phyloP scores from a whole-genome alignment of 2,113 vertebrate genomes.

The Acrocephalus kingi region DNA sequence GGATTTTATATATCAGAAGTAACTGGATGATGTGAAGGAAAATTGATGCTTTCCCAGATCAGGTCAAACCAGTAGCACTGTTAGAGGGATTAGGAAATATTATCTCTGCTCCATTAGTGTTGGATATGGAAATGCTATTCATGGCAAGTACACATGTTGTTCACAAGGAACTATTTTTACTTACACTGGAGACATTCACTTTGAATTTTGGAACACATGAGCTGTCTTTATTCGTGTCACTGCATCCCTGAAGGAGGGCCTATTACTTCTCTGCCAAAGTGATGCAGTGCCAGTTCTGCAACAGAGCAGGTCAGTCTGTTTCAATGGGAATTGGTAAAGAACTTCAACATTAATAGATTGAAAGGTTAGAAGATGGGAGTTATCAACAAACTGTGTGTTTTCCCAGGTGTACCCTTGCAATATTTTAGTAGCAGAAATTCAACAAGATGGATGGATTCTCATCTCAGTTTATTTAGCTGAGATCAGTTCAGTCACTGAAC shows the following conservation, averaged over 20 bases:
- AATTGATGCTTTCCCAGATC: not conserved
- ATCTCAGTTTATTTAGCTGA: not conserved
- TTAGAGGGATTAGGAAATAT: not conserved
- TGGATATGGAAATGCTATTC: not conserved
- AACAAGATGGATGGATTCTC: not conserved
- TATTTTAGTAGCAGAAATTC: not conserved
- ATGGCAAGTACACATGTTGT: not conserved
- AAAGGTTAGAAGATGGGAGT: not conserved
- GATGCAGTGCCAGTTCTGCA: not conserved
- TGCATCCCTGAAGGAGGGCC: not conserved
- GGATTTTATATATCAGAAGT: not conserved
- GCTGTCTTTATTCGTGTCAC: fast-evolving
- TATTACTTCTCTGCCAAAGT: not conserved
- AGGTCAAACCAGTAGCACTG: not conserved
- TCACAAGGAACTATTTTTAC: not conserved
- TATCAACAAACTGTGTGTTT: not conserved
- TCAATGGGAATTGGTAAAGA: not conserved
- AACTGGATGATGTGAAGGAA: not conserved
- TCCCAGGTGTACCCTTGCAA: not conserved
- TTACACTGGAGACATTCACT: not conserved
- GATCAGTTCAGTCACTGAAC: not conserved
- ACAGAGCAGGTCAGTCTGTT: not conserved
- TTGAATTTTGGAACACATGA: not conserved
- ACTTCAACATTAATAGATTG: not conserved
- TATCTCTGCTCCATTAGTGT: not conserved